Evolutionary conservation across 2,888 invertebrate genomes (phyloP), one percentile per base, ranked within the genome.

Genomic region (Metopia argyrocephala): DNA sequence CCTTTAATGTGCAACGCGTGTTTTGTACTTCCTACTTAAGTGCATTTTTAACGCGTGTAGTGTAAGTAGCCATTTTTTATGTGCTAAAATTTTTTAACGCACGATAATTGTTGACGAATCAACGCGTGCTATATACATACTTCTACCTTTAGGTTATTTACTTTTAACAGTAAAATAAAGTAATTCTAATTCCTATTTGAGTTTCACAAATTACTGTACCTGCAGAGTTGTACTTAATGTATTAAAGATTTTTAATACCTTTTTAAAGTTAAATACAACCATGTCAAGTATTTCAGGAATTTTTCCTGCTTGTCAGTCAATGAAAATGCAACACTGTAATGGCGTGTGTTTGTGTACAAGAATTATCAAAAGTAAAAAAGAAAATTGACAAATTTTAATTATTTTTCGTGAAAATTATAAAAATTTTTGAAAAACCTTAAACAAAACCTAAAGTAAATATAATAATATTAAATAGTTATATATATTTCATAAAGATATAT

Each of bases 281-380:
- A 3, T 70, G 69, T 45, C 18, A 79, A 79, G 45, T 79, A 79
- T 79, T 79, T 79, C 57, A 79, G 74, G 79, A 79, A 75, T 79
- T 70, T 79, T 75, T 65, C 65, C 28, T 79, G 59, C 23, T 74
- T 79, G 79, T 75, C 79, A 79, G 79, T 78, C 68, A 74, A 57
- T 15, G 20, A 61, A 70, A 75, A 80, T 76, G 52, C 80, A 80
- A 73, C 80, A 7, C 80, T 80, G 76, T 46, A 82, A 82, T 85
- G 85, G 85, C 85, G 85, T 85, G 85, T 85, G 85, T 85, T 80
- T 85, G 85, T 85, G 85, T 85, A 85, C 85, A 85, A 85, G 83
- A 84, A 82, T 83, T 83, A 84, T 79, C 80, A 82, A 84, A 84
- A 83, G 84, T 83, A 83, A 84, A 82, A 76, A 78, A 70, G 74